A percentile compares a stretch with the other conserved stretches of the same genome.
Evolutionary conservation across 1,140 invertebrate species (phyloP).

Genomic region (Laupala kohalensis): DNA sequence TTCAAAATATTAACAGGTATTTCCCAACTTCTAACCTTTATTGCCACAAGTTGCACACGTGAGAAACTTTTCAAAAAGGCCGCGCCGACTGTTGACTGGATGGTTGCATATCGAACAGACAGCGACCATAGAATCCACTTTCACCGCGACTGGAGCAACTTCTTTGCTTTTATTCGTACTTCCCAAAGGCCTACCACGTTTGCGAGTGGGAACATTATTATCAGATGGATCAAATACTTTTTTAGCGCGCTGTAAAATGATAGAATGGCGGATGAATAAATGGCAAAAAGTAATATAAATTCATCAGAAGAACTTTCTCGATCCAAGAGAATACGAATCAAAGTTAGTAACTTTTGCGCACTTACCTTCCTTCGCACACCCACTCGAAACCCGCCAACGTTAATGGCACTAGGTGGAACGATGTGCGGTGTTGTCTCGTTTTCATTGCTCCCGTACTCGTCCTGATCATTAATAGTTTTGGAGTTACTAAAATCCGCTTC

Average conservation of each 20-base stretch:
- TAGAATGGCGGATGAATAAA: background rate
- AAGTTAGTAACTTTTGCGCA: background rate
- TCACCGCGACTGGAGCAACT: background rate
- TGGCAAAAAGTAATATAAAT: background rate
- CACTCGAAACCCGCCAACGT: constrained; percentile 10
- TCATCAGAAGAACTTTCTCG: background rate
- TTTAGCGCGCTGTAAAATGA: constrained; percentile 44
- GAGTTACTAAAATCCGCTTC: background rate
- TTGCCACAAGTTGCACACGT: constrained; percentile 66
- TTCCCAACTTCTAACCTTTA: constrained; percentile 48
- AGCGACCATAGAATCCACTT: background rate
- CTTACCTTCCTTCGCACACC: constrained; percentile 14
- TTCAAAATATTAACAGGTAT: background rate
- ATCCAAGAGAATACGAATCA: background rate
- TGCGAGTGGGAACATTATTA: constrained; percentile 49
- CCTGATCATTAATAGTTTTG: background rate
- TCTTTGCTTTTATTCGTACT: constrained; percentile 10
- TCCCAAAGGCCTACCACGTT: constrained; percentile 40
- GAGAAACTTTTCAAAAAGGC: constrained; percentile 50
- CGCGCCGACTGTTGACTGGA: constrained; percentile 23
- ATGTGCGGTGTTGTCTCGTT: background rate
- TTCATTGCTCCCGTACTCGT: background rate
- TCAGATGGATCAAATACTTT: constrained; percentile 71
- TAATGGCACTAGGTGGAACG: too few relatives aligned
- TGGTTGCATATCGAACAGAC: constrained; percentile 15